Evolutionary conservation across 2,113 vertebrate genomes (phyloP).

Genomic region (Oreotrochilus melanogaster): DNA sequence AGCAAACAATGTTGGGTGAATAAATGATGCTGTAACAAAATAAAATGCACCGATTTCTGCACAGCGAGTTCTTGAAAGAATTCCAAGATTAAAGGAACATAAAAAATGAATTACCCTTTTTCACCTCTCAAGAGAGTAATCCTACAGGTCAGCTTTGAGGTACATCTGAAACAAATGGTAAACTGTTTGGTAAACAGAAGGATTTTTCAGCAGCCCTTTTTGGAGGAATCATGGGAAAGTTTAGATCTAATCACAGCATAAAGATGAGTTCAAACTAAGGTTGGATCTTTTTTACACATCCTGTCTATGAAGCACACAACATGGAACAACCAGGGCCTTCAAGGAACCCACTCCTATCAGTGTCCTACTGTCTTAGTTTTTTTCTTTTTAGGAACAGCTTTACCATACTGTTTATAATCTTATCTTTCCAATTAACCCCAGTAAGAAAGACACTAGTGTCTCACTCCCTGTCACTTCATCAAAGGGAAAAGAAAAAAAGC

Average conservation of each 20-base stretch:
- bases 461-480: neutral
- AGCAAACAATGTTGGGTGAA: neutral
- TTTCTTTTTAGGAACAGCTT: neutral
- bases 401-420: neutral
- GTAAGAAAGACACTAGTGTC: neutral
- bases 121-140: conserved; percentile 56
- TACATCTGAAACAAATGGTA: conserved; percentile 66
- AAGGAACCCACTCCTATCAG: neutral
- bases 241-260: conserved; percentile 52
- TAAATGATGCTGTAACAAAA: conserved; percentile 36
- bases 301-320: neutral
- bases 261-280: conserved; percentile 55
- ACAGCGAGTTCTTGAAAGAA: neutral
- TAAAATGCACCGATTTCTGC: neutral
- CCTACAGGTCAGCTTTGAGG: conserved; percentile 53
- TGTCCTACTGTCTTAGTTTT: neutral
- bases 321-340: conserved; percentile 8
- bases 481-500: neutral
- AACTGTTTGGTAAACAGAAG: conserved; percentile 64
- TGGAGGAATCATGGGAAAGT: conserved; percentile 44
- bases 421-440: neutral
- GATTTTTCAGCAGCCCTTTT: conserved; percentile 44
- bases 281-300: conserved; percentile 49
- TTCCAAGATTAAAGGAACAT: conserved; percentile 61
- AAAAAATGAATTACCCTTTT: conserved; percentile 67